A percentile compares a stretch with the other conserved stretches of the same genome.
Evolutionary conservation across 2,888 invertebrate genomes (phyloP).

Genomic region (Drosophila gaucha): DNA sequence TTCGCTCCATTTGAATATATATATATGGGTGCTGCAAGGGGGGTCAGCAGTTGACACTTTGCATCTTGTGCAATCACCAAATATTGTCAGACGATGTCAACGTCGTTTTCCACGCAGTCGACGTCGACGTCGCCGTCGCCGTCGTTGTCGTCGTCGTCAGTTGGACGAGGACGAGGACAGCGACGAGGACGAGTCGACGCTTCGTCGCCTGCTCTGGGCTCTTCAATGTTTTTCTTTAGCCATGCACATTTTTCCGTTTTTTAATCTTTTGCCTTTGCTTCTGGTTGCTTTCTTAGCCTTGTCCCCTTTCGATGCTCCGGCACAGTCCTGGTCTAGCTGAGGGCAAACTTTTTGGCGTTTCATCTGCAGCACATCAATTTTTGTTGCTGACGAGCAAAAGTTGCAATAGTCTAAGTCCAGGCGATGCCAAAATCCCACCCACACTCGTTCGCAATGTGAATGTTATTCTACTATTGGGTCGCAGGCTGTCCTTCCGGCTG

Average conservation of each 20-base stretch:
- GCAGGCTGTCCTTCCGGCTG: slow-evolving; percentile 58
- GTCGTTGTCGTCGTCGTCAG: slow-evolving; percentile 63
- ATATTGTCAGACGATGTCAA: slow-evolving; percentile 76
- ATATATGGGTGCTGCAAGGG: neutral
- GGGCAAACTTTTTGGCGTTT: slow-evolving; percentile 81
- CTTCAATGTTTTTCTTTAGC: slow-evolving; percentile 70
- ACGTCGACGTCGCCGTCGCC: slow-evolving; percentile 21
- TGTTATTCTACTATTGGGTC: slow-evolving; percentile 76
- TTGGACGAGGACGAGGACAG: slow-evolving; percentile 6
- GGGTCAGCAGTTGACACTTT: slow-evolving; percentile 71
- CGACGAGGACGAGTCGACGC: slow-evolving; percentile 31
- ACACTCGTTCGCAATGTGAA: slow-evolving; percentile 30
- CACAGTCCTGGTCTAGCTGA: slow-evolving; percentile 45
- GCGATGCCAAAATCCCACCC: slow-evolving; percentile 34
- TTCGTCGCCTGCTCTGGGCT: slow-evolving; percentile 52
- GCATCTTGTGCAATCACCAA: slow-evolving; percentile 81
- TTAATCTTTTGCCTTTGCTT: slow-evolving; percentile 78
- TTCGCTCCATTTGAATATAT: slow-evolving; percentile 14
- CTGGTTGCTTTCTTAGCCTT: slow-evolving; percentile 54
- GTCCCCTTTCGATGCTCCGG: neutral
- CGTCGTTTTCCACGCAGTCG: slow-evolving; percentile 38
- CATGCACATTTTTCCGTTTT: slow-evolving; percentile 74
- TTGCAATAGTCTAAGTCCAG: slow-evolving; percentile 64
- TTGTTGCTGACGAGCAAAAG: slow-evolving; percentile 82
- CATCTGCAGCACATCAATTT: slow-evolving; percentile 82